Conservation (phyloP, 2,888 invertebrate genomes). For the Ornithoptera alexandrae region DNA sequence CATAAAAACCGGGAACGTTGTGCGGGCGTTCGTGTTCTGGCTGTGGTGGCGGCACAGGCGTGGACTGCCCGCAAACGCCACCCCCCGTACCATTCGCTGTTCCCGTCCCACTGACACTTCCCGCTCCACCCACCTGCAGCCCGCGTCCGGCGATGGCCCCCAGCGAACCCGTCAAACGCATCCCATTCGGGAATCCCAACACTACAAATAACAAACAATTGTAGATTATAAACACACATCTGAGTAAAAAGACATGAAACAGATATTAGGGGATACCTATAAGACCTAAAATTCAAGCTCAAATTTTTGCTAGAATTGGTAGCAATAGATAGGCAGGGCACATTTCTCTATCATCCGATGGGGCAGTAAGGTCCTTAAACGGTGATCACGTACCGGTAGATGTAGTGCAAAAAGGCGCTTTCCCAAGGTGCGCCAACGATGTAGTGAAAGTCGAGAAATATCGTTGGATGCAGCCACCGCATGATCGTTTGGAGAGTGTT, state of each 20-base stretch:
- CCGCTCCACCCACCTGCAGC: constrained; percentile 34
- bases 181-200: constrained; percentile 57
- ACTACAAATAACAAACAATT: constrained; percentile 38
- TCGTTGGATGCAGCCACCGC: too few relatives aligned
- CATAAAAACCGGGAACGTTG: constrained; percentile 73
- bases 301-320: too few relatives aligned
- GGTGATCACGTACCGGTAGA: too few relatives aligned
- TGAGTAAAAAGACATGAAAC: background rate
- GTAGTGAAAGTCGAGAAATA: too few relatives aligned
- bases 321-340: too few relatives aligned
- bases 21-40: constrained; percentile 64
- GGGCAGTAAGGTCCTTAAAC: too few relatives aligned
- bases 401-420: too few relatives aligned
- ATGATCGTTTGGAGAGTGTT: too few relatives aligned
- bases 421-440: too few relatives aligned
- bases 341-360: too few relatives aligned
- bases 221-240: background rate
- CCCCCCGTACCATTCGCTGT: background rate
- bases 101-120: background rate
- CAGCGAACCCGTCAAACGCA: constrained; percentile 70
- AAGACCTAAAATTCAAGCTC: too few relatives aligned
- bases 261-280: too few relatives aligned
- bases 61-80: background rate
- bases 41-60: background rate
- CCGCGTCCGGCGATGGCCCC: constrained; percentile 71